Evolutionary conservation across 2,113 vertebrate species (phyloP).

Genomic region (Rousettus leschenaultii): DNA sequence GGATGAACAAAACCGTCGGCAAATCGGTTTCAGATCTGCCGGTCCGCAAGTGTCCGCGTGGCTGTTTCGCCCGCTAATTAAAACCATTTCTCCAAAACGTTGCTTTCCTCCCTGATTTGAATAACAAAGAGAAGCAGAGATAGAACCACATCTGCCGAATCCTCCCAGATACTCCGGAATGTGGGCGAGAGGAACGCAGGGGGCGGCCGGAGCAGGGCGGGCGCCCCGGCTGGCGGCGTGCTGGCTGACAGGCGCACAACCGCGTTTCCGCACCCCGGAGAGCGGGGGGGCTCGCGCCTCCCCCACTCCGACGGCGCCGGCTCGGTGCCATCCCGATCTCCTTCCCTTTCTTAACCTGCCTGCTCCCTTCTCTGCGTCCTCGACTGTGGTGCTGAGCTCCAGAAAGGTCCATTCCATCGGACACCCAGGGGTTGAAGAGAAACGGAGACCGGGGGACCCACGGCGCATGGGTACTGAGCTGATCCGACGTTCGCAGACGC

Average conservation of each 20-base stretch:
- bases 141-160: slow-evolving; percentile 70
- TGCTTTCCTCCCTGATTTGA: slow-evolving; percentile 50
- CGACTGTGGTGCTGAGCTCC: not conserved
- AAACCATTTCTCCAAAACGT: slow-evolving; percentile 57
- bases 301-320: not conserved
- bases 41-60: not conserved
- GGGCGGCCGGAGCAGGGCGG: slow-evolving; percentile 66
- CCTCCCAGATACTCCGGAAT: slow-evolving; percentile 67
- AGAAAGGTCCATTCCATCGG: not conserved
- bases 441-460: fast-evolving
- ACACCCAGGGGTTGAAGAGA: not conserved
- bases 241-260: no score
- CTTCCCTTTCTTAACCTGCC: fast-evolving
- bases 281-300: not conserved
- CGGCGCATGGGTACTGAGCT: fast-evolving
- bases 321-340: not conserved
- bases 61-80: slow-evolving; percentile 68
- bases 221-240: no score
- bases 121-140: slow-evolving; percentile 68
- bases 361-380: not conserved
- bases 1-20: not conserved
- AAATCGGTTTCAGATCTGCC: slow-evolving; percentile 60
- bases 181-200: slow-evolving; percentile 71
- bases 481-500: not conserved
- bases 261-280: no score